Evolutionary conservation across 2,888 invertebrate genomes (phyloP), one percentile per base, ranked within the genome.

Genomic region (Halictus ligatus): DNA sequence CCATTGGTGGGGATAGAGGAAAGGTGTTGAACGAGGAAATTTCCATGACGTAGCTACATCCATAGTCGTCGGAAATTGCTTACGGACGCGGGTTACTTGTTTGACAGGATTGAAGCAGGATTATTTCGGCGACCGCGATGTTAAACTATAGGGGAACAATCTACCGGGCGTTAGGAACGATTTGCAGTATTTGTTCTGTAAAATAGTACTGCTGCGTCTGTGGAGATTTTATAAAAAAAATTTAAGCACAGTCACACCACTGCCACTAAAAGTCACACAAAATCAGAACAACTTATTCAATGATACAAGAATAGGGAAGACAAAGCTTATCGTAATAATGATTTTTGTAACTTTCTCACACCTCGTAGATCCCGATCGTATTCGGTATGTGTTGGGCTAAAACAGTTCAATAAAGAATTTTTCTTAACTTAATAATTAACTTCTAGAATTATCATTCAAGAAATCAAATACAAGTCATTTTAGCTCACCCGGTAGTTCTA

Each of bases 1-100:
- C 69, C 46, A 74, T 77, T 67, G 18, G 84, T 71, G 80, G 83
- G 69, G 29, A 81, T 71, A 81, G 84, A 87, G 88, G 84, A 89
- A 88, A 88, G 90, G 88, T 84, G 88, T 85, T 74, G 76, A 87
- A 74, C 79, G 82, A 87, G 92, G 91, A 92, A 92, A 92, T 92
- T 92, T 92, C 92, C 92, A 92, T 92, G 89, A 91, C 90, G 90
- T 90, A 83, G 89, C 64, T 35, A 43, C 40, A 29, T 81, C 48
- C 77, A 18, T 74, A 69, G 78, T 83, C 84, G 81, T 85, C 86
- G 40, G 10, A 40, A 69, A 85, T 85, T 80, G 81, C 84, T 83
- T 83, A 69, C 74, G 80, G 72, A 77, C 85, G 75, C 79, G 78
- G 86, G 80, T 85, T 81, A 76, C 79, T 84, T 35, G 21, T 40